Percentiles rank a stretch among this genome's conserved stretches.
phyloP scores from a whole-genome alignment of 2,888 invertebrate species.

The Bugulina stolonifera region DNA sequence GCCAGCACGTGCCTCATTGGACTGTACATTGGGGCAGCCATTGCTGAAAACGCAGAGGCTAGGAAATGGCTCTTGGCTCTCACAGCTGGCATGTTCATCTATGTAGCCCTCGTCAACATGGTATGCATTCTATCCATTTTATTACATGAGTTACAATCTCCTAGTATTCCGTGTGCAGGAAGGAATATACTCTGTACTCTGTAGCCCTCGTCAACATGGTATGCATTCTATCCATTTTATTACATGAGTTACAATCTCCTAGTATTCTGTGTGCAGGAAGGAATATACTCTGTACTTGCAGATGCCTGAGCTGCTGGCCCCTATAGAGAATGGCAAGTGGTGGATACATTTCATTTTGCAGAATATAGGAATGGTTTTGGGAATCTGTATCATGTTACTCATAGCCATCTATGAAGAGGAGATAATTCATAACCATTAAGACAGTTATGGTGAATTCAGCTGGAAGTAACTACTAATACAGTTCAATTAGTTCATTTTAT shows the following conservation, averaged over 20 bases:
- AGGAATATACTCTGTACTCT: too few species aligned
- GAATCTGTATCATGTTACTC: conserved; percentile 22
- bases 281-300: neutral
- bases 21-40: neutral
- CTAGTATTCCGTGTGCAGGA: too few species aligned
- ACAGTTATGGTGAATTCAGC: too few species aligned
- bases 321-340: neutral
- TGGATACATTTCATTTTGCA: conserved; percentile 17
- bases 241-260: too few species aligned
- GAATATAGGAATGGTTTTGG: conserved; percentile 26
- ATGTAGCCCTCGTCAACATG: conserved; percentile 15
- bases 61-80: conserved; percentile 8
- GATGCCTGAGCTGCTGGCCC: neutral
- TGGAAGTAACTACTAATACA: too few species aligned
- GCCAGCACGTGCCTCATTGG: conserved; percentile 12
- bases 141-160: too few species aligned
- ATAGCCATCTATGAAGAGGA: conserved; percentile 24
- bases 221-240: too few species aligned
- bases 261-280: too few species aligned
- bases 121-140: too few species aligned
- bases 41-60: neutral
- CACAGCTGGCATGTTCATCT: conserved; percentile 19
- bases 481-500: too few species aligned
- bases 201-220: too few species aligned
- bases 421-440: conserved; percentile 3